phyloP scores from a whole-genome alignment of 2,888 invertebrate species.

The Drosophila nigritarsus region DNA sequence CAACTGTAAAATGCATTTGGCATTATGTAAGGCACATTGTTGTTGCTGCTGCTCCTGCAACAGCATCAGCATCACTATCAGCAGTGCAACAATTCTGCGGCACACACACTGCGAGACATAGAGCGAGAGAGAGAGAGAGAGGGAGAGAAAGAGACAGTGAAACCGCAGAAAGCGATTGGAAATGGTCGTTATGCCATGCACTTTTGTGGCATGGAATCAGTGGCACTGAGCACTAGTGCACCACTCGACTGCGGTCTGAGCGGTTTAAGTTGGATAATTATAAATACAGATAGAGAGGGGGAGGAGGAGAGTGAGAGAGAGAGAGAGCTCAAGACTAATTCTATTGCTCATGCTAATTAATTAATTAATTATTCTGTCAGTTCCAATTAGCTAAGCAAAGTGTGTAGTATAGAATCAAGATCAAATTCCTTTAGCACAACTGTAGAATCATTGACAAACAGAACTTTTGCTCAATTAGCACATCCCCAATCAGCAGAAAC shows the following conservation, averaged over 20 bases:
- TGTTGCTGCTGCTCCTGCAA: neutral
- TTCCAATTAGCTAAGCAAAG: neutral
- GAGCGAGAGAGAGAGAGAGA: neutral
- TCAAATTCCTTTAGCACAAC: neutral
- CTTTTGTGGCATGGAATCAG: constrained; percentile 47
- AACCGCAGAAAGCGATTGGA: constrained; percentile 57
- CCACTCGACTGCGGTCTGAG: constrained; percentile 33
- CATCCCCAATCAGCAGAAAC: neutral
- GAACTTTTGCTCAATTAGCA: too few species aligned
- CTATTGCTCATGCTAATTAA: neutral
- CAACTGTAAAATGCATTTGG: constrained; percentile 25
- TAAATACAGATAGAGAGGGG: neutral
- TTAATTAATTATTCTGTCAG: neutral
- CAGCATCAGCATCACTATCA: neutral
- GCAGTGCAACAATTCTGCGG: constrained; percentile 47
- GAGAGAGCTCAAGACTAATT: neutral
- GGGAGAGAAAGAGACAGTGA: neutral
- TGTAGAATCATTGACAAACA: neutral
- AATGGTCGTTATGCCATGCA: constrained; percentile 67
- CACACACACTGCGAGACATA: constrained; percentile 11
- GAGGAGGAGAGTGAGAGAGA: neutral
- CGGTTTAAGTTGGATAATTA: neutral
- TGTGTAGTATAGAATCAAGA: neutral
- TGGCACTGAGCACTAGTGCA: constrained; percentile 2
- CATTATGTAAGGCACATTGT: constrained; percentile 49